Percentiles rank a stretch among this genome's conserved stretches.
Conservation (phyloP, 2,113 vertebrate species). For the Tretioscincus oriximinensis region DNA sequence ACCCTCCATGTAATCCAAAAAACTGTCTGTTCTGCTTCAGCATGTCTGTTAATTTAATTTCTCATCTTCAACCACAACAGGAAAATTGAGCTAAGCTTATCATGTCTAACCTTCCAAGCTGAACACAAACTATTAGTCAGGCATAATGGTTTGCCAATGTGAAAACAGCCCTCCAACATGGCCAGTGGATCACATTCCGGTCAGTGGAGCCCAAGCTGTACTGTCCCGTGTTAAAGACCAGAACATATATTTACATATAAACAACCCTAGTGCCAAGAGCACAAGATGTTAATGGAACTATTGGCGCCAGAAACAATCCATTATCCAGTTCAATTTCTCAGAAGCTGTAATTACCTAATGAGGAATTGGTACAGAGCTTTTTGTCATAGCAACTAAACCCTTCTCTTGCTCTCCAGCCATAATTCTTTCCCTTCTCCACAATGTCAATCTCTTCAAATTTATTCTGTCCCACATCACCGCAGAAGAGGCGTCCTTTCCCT, state of each 20-base stretch:
- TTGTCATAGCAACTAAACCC: conserved; percentile 95
- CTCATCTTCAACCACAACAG: background rate
- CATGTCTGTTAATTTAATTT: background rate
- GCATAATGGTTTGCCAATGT: background rate
- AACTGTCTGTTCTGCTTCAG: background rate
- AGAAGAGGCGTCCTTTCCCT: conserved; percentile 91
- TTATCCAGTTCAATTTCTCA: conserved; percentile 2
- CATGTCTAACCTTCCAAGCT: background rate
- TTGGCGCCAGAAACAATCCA: background rate
- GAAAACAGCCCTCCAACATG: background rate
- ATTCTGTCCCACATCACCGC: conserved; percentile 95
- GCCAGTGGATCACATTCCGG: background rate
- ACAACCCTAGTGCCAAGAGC: conserved; percentile 12
- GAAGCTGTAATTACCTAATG: conserved; percentile 78
- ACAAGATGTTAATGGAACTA: background rate
- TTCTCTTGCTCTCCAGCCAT: conserved; percentile 94
- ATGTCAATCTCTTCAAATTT: conserved; percentile 95
- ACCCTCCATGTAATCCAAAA: conserved; percentile 19
- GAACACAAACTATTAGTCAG: background rate
- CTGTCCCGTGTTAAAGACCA: background rate
- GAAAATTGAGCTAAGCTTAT: background rate
- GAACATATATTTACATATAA: background rate
- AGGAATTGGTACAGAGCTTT: conserved; percentile 90
- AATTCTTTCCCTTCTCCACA: conserved; percentile 88
- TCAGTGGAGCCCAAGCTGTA: background rate